phyloP scores from a whole-genome alignment of 2,113 vertebrate genomes.

The Onychorhynchus coronatus region DNA sequence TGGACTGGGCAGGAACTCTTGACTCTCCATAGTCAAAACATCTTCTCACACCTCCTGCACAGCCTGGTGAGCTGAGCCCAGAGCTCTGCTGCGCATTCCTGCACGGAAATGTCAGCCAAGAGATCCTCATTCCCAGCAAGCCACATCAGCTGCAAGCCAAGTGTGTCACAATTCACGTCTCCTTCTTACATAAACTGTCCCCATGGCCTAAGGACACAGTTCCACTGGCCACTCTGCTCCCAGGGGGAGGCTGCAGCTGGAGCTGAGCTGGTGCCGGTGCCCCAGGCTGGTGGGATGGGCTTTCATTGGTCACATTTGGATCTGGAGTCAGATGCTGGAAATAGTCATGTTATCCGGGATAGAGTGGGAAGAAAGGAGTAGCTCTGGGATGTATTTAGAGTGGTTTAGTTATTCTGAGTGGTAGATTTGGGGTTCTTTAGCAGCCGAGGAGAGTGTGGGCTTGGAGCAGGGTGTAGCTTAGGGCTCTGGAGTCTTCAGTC shows the following conservation, averaged over 20 bases:
- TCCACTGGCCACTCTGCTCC: not conserved
- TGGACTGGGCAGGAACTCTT: not conserved
- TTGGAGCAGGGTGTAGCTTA: not conserved
- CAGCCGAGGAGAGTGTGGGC: not conserved
- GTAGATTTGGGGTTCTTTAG: not conserved
- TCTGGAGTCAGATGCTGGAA: not conserved
- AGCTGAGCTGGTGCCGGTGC: not conserved
- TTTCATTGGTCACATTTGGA: rapidly evolving
- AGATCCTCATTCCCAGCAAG: not conserved
- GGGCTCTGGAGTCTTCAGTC: not conserved
- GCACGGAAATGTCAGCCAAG: not conserved
- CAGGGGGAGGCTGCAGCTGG: not conserved
- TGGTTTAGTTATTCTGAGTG: not conserved
- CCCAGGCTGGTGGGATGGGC: not conserved
- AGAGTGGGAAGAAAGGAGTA: not conserved
- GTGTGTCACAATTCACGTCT: not conserved
- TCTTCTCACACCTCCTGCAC: not conserved
- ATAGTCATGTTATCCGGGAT: not conserved
- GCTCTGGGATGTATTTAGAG: not conserved
- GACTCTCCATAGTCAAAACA: not conserved
- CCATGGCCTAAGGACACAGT: not conserved
- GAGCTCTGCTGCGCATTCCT: not conserved
- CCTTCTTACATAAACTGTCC: not conserved
- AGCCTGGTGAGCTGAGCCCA: not conserved
- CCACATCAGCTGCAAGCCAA: not conserved